Evolutionary conservation across 2,797 vertebrate species (phyloP).

Genomic region (Cyclopterus lumpus): DNA sequence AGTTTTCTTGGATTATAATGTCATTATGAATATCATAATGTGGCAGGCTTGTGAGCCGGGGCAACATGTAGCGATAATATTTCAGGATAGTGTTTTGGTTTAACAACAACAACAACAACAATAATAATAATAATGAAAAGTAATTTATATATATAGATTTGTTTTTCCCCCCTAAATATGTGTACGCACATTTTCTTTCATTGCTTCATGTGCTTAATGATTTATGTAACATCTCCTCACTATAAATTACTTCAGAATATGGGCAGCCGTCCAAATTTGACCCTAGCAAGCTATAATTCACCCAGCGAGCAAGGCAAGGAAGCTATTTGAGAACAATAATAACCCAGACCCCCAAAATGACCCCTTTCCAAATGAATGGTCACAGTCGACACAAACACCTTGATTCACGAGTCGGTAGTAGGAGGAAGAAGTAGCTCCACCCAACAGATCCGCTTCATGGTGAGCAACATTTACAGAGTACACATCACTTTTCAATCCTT

Average conservation of each 20-base stretch:
- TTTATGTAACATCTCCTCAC: background rate
- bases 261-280: background rate
- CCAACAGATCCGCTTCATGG: background rate
- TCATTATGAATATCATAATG: conserved; percentile 15
- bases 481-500: background rate
- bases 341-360: conserved; percentile 39
- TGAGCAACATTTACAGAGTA: background rate
- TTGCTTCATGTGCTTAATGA: background rate
- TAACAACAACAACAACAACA: background rate
- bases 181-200: background rate
- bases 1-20: conserved; percentile 14
- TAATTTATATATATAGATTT: background rate
- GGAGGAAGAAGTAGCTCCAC: background rate
- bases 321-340: conserved; percentile 34
- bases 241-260: background rate
- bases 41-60: no score
- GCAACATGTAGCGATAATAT: background rate
- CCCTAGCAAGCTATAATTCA: conserved; percentile 35
- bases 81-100: background rate
- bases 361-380: conserved; percentile 31
- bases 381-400: conserved; percentile 28
- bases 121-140: background rate
- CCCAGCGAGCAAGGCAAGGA: background rate
- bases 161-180: background rate
- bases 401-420: conserved; percentile 44